A percentile compares a stretch with the other conserved stretches of the same genome.
Evolutionary conservation across 1,140 invertebrate species (phyloP).

Genomic region (Formica exsecta): DNA sequence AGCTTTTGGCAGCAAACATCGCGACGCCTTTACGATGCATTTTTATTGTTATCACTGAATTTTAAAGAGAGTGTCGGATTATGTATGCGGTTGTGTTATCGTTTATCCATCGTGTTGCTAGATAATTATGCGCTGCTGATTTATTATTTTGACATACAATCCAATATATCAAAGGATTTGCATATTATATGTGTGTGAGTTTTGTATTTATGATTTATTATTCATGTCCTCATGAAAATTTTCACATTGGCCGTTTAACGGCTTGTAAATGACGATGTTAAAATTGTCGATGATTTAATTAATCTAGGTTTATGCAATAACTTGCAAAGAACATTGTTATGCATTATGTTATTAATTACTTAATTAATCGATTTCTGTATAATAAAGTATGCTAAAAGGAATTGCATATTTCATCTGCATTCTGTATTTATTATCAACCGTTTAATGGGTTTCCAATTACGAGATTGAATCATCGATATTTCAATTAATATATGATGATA

Average conservation of each 20-base stretch:
- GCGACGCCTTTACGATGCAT: not conserved
- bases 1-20: not conserved
- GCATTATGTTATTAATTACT: constrained; percentile 24
- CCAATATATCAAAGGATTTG: constrained; percentile 3
- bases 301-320: constrained; percentile 19
- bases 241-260: constrained; percentile 24
- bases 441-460: constrained; percentile 32
- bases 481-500: constrained; percentile 25
- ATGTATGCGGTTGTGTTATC: too few relatives aligned
- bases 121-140: not conserved
- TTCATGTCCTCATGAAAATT: constrained; percentile 33
- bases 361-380: constrained; percentile 25
- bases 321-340: constrained; percentile 26
- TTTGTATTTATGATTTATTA: constrained; percentile 15
- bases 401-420: constrained; percentile 22
- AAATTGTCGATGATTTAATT: constrained; percentile 43
- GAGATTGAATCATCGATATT: constrained; percentile 8
- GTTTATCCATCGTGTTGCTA: not conserved
- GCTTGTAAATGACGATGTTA: constrained; percentile 16
- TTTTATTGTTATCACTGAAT: not conserved
- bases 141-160: constrained; percentile 18
- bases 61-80: not conserved
- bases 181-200: not conserved
- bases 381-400: constrained; percentile 15
- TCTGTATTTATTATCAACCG: constrained; percentile 27